Evolutionary conservation across 2,888 invertebrate genomes (phyloP), one percentile per base, ranked within the genome.

Genomic region (Ochlodes sylvanus): DNA sequence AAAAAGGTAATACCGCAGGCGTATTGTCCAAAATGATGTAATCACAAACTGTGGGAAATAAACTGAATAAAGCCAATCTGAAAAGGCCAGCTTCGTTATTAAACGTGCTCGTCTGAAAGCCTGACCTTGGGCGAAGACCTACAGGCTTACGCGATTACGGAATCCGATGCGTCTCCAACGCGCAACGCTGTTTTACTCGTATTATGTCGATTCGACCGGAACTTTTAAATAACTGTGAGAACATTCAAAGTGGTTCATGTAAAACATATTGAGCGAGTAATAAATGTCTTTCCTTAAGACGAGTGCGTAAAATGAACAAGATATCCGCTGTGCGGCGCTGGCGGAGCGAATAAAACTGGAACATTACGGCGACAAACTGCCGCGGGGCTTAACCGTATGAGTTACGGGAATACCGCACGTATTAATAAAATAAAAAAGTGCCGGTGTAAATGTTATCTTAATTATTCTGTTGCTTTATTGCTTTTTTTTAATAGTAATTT

Each of bases 21-120:
- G 70, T 71, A 68, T 72, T 74, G 76, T 72, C 74, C 75, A 71
- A 72, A 54, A 70, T 70, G 74, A 74, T 73, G 71, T 73, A 75
- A 74, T 76, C 75, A 71, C 69, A 44, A 61, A 67, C 61, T 55
- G 61, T 44, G 67, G 34, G 55, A 61, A 67, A 67, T 61, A 19
- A 50, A 50, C 50, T 50, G 50, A 19, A 50, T 21, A 61, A 61
- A 61, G 55, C 54, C 44, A 61, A 67, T 67, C 67, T 66, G 42
- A 57, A 54, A 42, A 66, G 60, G 42, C 52, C 60, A 34, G 54
- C 44, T 42, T 6, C 55, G 61, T 60, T 61, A 67, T 61, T 61
- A 67, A 67, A 67, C 42, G 54, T 34, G 60, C 54, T 42, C 54
- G 54, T 41, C 56, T 52, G 38, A 61, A 32, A 42, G 42, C 42